These are phyloP conservation scores for Fregata magnificens DNA, from an alignment of 2,113 vertebrate species.

Conservation along the genomic window DNA sequence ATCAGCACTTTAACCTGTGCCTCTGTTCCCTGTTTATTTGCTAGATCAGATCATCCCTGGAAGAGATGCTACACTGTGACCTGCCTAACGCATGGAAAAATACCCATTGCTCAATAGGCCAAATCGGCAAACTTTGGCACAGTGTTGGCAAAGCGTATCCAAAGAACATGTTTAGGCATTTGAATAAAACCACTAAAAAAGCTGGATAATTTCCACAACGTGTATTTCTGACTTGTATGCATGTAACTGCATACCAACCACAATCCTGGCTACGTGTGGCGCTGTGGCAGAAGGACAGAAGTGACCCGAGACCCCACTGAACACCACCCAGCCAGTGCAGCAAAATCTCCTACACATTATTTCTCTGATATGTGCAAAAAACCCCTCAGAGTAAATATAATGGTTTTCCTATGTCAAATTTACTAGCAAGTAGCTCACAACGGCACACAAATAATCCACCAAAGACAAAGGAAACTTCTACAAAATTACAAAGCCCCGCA, in stretches of 20 bases:
- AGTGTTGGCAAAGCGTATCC: background rate
- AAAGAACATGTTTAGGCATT: background rate
- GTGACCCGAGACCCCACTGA: background rate
- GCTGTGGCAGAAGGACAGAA: background rate
- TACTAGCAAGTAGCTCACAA: background rate
- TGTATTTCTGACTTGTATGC: background rate
- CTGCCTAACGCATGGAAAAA: background rate
- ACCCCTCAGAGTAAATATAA: background rate
- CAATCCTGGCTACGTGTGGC: background rate
- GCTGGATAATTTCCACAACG: background rate
- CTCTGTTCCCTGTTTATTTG: background rate
- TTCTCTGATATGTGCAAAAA: background rate
- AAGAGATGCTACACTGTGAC: background rate
- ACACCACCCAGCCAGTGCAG: background rate
- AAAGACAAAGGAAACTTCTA: conserved; percentile 52
- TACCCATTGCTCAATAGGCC: background rate
- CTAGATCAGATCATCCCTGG: background rate
- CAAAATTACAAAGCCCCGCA: conserved; percentile 68
- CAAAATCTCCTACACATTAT: background rate
- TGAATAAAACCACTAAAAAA: background rate
- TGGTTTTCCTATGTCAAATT: background rate
- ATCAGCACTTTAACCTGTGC: background rate
- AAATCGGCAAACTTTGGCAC: background rate
- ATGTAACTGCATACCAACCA: accelerated
- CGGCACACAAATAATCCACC: background rate